Percentiles rank a stretch among this genome's conserved stretches.
Conservation (phyloP, 2,888 invertebrate species). For the Sminthurides aquaticus region DNA sequence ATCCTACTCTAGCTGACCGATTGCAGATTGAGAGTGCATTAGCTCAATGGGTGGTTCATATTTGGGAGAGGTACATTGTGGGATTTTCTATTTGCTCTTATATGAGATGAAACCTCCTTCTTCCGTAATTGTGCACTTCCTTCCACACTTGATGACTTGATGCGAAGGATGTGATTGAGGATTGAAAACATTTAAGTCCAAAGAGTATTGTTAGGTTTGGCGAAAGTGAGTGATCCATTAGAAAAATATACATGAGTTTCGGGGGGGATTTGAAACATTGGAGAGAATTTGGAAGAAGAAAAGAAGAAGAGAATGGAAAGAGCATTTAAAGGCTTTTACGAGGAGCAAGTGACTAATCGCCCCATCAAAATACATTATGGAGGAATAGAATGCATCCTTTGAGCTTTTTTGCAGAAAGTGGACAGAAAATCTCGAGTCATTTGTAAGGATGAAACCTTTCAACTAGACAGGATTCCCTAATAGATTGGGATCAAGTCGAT, state of each 20-base stretch:
- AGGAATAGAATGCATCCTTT: background rate
- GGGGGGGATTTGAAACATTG: background rate
- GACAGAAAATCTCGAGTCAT: background rate
- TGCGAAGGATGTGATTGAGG: no score
- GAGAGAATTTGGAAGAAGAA: background rate
- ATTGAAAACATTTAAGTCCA: no score
- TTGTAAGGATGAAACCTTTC: background rate
- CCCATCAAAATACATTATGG: background rate
- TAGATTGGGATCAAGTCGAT: background rate
- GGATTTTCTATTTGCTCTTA: no score
- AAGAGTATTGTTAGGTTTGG: no score
- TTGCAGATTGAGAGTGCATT: background rate
- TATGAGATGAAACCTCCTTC: no score
- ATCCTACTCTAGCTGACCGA: no score
- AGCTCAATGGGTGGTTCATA: background rate
- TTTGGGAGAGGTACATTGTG: background rate
- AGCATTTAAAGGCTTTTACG: background rate
- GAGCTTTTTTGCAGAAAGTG: background rate
- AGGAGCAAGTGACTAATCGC: background rate
- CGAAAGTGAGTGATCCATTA: slow-evolving; percentile 13
- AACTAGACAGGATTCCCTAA: background rate
- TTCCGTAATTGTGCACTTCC: no score
- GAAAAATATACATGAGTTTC: slow-evolving; percentile 21
- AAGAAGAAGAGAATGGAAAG: background rate
- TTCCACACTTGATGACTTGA: no score